Evolutionary conservation across 2,888 invertebrate species (phyloP).

Genomic region (Adineta ricciae): DNA sequence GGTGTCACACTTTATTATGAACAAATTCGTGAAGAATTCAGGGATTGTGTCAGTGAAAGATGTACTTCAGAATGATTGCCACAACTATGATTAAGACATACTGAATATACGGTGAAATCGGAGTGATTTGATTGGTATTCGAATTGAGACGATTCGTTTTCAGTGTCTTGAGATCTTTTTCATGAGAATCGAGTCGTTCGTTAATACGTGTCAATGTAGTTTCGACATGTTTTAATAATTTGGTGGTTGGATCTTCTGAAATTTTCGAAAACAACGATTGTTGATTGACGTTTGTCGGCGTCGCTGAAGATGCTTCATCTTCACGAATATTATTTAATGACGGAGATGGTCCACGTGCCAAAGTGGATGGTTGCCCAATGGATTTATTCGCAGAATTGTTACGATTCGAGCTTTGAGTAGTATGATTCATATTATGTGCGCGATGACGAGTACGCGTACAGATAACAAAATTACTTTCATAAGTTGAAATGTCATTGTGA

Average conservation of each 20-base stretch:
- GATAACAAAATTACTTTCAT: constrained; percentile 70
- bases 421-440: background rate
- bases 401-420: background rate
- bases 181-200: background rate
- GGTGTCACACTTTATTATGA: background rate
- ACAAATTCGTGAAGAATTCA: background rate
- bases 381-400: background rate
- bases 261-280: background rate
- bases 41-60: background rate
- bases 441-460: constrained; percentile 64
- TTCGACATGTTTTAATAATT: background rate
- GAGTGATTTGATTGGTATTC: background rate
- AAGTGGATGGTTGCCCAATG: background rate
- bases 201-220: background rate
- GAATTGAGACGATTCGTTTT: background rate
- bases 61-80: background rate
- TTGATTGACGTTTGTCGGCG: background rate
- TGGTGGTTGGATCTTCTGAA: background rate
- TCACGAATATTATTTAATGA: background rate
- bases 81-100: background rate
- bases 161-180: background rate
- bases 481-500: constrained; percentile 73
- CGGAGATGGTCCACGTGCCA: constrained; percentile 12
- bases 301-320: background rate
- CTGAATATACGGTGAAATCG: background rate